Conservation (phyloP, 2,113 vertebrate genomes). For the Rhinolophus ferrumequinum region DNA sequence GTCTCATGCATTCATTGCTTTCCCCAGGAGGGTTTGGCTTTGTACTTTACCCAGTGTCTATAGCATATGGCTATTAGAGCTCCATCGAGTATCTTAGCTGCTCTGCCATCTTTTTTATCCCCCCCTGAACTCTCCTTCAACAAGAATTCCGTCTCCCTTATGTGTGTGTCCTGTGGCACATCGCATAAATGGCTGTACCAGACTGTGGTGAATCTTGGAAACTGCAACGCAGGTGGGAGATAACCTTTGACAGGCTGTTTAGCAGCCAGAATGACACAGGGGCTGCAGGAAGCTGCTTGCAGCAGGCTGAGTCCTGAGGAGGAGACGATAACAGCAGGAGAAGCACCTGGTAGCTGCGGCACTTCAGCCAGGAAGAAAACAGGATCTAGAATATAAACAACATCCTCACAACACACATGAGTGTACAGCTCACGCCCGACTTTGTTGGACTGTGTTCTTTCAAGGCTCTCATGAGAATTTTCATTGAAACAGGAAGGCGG, state of each 20-base stretch:
- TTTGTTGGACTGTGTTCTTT: slow-evolving; percentile 74
- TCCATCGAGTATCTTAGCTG: background rate
- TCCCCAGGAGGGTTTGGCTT: background rate
- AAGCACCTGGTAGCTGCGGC: slow-evolving; percentile 85
- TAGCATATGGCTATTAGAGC: background rate
- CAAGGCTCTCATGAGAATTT: slow-evolving; percentile 58
- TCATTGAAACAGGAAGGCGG: slow-evolving; percentile 60
- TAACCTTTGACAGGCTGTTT: slow-evolving; percentile 65
- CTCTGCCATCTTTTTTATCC: background rate
- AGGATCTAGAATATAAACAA: slow-evolving; percentile 89
- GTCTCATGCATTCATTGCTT: background rate
- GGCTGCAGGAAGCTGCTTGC: slow-evolving; percentile 81
- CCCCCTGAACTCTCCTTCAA: background rate
- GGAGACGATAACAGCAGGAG: slow-evolving; percentile 73
- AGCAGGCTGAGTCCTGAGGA: slow-evolving; percentile 14
- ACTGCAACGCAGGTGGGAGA: slow-evolving; percentile 11
- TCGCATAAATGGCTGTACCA: background rate
- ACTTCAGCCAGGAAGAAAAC: slow-evolving; percentile 88
- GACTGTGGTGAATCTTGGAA: background rate
- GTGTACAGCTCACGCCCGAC: slow-evolving; percentile 80
- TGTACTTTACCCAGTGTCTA: background rate
- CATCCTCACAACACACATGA: slow-evolving; percentile 84
- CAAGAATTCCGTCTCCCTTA: background rate
- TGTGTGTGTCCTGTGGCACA: background rate
- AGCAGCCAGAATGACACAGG: slow-evolving; percentile 20